Evolutionary conservation across 2,888 invertebrate species (phyloP), one percentile per base, ranked within the genome.

Genomic region (Callyntrura guangdongensis): DNA sequence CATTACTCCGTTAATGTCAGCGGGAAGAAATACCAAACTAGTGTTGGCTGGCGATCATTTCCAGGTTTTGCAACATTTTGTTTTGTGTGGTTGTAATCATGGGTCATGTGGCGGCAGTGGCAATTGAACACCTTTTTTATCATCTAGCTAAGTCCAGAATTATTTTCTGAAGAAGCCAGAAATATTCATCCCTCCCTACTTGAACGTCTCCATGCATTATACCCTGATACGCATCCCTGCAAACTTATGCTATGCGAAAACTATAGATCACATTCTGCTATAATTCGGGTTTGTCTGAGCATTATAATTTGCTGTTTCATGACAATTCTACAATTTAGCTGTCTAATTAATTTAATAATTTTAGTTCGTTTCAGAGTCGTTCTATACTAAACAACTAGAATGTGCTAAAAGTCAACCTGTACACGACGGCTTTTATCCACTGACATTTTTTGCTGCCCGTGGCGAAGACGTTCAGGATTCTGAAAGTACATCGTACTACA

Each of bases 41-140:
- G 97, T 98, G 0, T 95, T 98, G 67, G 98, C 98, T 77, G 98
- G 98, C 81, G 98, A 98, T 95, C 97, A 98, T 94, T 97, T 97
- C 97, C 96, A 96, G 95, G 95, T 95, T n/a, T n/a, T n/a, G n/a
- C n/a, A n/a, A n/a, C n/a, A n/a, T n/a, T n/a, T n/a, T n/a, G n/a
- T n/a, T n/a, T n/a, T n/a, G 85, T 72, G 47, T 36, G 14, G 14
- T 36, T 67, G n/a, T n/a, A n/a, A n/a, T n/a, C n/a, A 9, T 12
- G n/a, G 11, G 14, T 69, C 6, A 61, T 8, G 20, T 56, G 56
- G 3, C 14, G 9, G 12, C 14, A 14, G 56, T 56, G 6, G 12
- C 14, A 59, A 59, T 14, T 8, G 1, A 49, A 25, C n/a, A n/a
- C n/a, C n/a, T n/a, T n/a, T n/a, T 64, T 53, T 81, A 79, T 47